Evolutionary conservation across 2,888 invertebrate genomes (phyloP).

Genomic region (Drosophila prolongata): DNA sequence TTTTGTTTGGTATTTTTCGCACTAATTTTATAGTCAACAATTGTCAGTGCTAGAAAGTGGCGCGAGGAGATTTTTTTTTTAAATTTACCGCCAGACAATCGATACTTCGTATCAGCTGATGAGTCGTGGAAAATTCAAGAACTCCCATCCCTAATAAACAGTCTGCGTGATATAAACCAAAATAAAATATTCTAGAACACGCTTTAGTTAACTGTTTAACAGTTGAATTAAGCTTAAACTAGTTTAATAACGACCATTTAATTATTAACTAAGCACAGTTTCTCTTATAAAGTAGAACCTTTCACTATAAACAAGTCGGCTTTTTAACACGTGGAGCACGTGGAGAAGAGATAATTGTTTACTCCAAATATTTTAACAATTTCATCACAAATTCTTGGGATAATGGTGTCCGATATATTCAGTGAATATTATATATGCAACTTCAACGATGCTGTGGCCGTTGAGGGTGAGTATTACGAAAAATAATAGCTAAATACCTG

Average conservation of each 20-base stretch:
- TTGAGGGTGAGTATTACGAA: constrained; percentile 49
- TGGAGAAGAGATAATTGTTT: constrained; percentile 25
- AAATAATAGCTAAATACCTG: too few species aligned
- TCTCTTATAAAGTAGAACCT: not conserved
- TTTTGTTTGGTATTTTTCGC: not conserved
- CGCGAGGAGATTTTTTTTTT: too few species aligned
- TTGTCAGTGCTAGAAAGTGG: too few species aligned
- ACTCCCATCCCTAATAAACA: constrained; percentile 11
- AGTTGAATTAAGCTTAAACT: not conserved
- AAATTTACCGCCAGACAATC: too few species aligned
- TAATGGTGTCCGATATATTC: constrained; percentile 53
- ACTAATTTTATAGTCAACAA: too few species aligned
- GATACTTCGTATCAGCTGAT: constrained; percentile 5
- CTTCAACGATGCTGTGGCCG: constrained; percentile 70
- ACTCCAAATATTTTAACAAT: not conserved
- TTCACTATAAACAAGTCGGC: not conserved
- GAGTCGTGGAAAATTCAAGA: not conserved
- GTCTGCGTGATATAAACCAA: not conserved
- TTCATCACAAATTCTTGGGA: constrained; percentile 8
- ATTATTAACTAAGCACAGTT: not conserved
- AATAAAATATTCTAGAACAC: not conserved
- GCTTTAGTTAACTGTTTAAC: not conserved
- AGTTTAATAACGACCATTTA: rapidly evolving
- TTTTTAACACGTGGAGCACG: constrained; percentile 22
- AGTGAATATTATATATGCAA: constrained; percentile 76